A percentile compares a stretch with the other conserved stretches of the same genome.
Evolutionary conservation across 2,113 vertebrate species (phyloP).

Genomic region (Microtus ochrogaster): DNA sequence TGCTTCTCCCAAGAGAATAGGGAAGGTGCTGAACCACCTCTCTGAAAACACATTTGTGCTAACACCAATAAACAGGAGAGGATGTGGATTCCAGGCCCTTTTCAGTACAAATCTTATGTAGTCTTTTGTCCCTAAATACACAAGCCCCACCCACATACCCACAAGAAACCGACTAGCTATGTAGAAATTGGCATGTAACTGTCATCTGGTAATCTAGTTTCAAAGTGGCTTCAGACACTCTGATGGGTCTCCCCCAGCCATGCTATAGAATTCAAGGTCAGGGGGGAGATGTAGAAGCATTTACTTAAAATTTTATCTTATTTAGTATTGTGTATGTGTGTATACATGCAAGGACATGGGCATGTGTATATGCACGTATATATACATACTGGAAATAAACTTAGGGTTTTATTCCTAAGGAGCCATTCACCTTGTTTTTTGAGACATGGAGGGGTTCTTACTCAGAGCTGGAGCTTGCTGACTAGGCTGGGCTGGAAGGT

Average conservation of each 20-base stretch:
- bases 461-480: background rate
- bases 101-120: background rate
- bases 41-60: background rate
- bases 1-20: background rate
- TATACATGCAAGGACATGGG: background rate
- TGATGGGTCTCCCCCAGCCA: background rate
- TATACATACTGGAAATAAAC: no score
- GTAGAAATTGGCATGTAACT: background rate
- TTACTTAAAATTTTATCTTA: background rate
- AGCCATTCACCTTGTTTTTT: background rate
- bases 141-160: background rate
- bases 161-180: background rate
- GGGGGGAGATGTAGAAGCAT: accelerated
- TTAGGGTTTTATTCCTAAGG: background rate
- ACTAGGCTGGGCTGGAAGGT: background rate
- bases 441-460: background rate
- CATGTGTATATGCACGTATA: background rate
- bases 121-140: background rate
- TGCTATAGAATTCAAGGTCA: background rate
- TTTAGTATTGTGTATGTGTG: background rate
- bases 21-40: background rate
- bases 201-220: background rate
- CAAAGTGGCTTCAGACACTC: background rate
- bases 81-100: background rate
- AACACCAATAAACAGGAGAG: accelerated